These are phyloP conservation scores for Halcyon chelicuti DNA, from an alignment of 2,797 vertebrate genomes.

Conservation along the genomic window DNA sequence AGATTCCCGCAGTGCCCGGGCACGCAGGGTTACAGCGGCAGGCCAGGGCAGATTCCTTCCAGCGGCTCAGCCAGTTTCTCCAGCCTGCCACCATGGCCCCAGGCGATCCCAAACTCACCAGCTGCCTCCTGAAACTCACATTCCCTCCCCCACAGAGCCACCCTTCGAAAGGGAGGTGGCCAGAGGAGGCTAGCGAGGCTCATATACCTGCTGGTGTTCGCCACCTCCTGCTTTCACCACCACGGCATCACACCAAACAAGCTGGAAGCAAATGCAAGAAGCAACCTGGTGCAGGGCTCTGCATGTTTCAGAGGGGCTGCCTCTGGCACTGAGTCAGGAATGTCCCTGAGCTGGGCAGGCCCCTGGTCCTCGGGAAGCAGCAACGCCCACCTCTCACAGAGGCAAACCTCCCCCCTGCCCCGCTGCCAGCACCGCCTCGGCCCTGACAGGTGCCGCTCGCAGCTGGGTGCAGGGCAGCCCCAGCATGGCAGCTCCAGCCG, in stretches of 20 bases:
- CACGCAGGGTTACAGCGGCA: background rate
- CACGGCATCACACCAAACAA: background rate
- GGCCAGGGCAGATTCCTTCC: constrained; percentile 53
- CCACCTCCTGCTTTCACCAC: background rate
- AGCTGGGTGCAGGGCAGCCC: background rate
- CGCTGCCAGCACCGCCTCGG: background rate
- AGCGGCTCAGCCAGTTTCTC: constrained; percentile 47
- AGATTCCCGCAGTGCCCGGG: background rate
- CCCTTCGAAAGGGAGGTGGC: background rate
- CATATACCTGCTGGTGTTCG: background rate
- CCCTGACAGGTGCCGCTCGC: accelerated
- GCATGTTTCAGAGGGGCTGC: background rate
- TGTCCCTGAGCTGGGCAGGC: background rate
- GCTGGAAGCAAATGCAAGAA: background rate
- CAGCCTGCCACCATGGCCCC: background rate
- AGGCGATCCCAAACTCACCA: constrained; percentile 1
- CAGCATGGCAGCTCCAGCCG: accelerated
- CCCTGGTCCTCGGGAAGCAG: background rate
- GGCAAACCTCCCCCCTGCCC: accelerated
- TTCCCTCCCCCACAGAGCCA: background rate
- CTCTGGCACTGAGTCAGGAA: background rate
- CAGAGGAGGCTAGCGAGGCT: background rate
- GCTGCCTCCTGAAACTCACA: background rate
- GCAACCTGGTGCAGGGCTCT: background rate
- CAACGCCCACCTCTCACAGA: background rate